These are phyloP conservation scores for Coreius guichenoti DNA, from an alignment of 2,797 vertebrate species.

Conservation along the genomic window DNA sequence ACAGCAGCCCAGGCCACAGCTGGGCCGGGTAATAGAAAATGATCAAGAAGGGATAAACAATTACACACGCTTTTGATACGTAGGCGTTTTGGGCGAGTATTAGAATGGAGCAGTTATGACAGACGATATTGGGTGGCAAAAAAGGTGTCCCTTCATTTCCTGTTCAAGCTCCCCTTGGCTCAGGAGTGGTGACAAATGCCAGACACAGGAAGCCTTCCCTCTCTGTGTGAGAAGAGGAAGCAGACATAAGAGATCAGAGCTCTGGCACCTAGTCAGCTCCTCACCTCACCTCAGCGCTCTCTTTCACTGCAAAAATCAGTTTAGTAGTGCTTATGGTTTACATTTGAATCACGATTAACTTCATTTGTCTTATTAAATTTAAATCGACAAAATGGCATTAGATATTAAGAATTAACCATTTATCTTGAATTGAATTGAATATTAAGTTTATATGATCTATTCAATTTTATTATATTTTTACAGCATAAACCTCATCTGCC, in stretches of 20 bases:
- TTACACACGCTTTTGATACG: constrained; percentile 4
- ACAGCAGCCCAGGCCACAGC: constrained; percentile 58
- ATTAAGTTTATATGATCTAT: background rate
- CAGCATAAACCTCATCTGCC: background rate
- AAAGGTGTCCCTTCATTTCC: constrained; percentile 60
- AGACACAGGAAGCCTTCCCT: constrained; percentile 63
- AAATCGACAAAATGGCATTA: background rate
- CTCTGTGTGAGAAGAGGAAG: constrained; percentile 61
- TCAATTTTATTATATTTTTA: background rate
- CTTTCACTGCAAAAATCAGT: background rate
- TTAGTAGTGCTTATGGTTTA: background rate
- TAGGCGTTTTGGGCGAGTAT: background rate
- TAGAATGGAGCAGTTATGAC: constrained; percentile 47
- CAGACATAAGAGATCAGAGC: constrained; percentile 60
- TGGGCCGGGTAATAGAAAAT: constrained; percentile 60
- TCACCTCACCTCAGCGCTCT: constrained; percentile 1
- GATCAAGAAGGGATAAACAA: constrained; percentile 36
- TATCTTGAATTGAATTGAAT: background rate
- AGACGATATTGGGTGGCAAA: constrained; percentile 53
- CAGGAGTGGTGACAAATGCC: constrained; percentile 61
- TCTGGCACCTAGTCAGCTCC: constrained; percentile 56
- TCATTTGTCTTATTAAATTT: background rate
- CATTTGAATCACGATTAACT: background rate
- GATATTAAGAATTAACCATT: background rate
- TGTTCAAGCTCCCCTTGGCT: constrained; percentile 56